Percentiles rank a stretch among this genome's conserved stretches.
phyloP scores from a whole-genome alignment of 2,888 invertebrate species.

The Muschampia plurimacula region DNA sequence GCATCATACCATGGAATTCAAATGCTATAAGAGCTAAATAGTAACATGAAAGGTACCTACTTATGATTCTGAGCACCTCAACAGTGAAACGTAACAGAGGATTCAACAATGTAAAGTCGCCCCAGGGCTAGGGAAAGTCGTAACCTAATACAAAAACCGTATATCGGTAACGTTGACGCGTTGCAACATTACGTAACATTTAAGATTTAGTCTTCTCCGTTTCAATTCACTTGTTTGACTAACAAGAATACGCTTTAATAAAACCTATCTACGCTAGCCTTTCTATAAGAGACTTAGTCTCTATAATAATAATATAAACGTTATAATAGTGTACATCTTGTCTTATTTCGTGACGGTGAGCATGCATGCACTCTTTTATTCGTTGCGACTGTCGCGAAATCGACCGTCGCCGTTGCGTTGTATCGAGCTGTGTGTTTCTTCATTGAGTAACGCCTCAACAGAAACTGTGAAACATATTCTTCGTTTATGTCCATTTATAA shows the following conservation, averaged over 20 bases:
- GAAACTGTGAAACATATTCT: constrained; percentile 38
- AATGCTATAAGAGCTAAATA: constrained; percentile 55
- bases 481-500: constrained; percentile 11
- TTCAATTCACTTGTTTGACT: constrained; percentile 80
- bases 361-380: constrained; percentile 45
- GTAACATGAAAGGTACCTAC: constrained; percentile 55
- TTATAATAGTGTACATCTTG: constrained; percentile 69
- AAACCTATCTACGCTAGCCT: constrained; percentile 84
- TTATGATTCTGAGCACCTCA: constrained; percentile 53
- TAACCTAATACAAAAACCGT: constrained; percentile 72
- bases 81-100: constrained; percentile 48
- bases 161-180: constrained; percentile 78
- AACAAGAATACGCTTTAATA: constrained; percentile 76
- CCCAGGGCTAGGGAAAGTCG: constrained; percentile 49
- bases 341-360: constrained; percentile 47
- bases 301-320: constrained; percentile 74
- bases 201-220: constrained; percentile 85
- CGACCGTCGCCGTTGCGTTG: constrained; percentile 24
- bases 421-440: constrained; percentile 3
- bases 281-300: constrained; percentile 81
- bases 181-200: constrained; percentile 81
- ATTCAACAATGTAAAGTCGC: constrained; percentile 55
- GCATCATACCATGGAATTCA: constrained; percentile 51
- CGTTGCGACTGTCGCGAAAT: constrained; percentile 37
- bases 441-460: constrained; percentile 33